Base-by-base conservation (phyloP, 2,888 invertebrate genomes). In the Sarcophaga subvicina region DNA sequence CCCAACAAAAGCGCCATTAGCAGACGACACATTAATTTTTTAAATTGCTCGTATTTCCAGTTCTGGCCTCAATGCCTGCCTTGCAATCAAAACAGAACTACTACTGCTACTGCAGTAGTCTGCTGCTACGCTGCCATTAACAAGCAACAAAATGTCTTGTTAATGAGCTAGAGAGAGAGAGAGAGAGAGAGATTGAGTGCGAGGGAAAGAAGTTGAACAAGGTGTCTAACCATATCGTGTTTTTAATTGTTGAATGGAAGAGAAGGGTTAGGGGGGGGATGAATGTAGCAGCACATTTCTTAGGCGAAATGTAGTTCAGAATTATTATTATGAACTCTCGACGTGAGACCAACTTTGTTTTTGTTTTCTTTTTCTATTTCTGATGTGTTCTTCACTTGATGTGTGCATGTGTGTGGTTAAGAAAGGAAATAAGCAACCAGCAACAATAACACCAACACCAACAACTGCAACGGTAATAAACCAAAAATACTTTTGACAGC, bases 11-110 rank as follows among this genome's bases (percentile, higher is more conserved):
- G 69, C 80, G 73, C 80, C 80, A 83, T 75, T 72, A 86, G 80
- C 80, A 83, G 77, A 80, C 80, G 77, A 80, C 80, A 73, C 81
- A 85, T 85, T 85, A 76, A 81, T 77, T 67, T 85, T 67, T 77
- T 63, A 77, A 70, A 45, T 71, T 37, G 37, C 37, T 75, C 72
- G 80, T 71, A 72, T 71, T 77, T 77, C 8, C 6, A 20, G 20
- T 63, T 79, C 62, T 62, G 70, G 54, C 14, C 12, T 17, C 54
- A 12, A 17, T 25, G 17, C 20, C 62, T 22, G 22, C 62, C 8
- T 67, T 60, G 47, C 54, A 14, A 2, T 67, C 59, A 10, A 37
- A 37, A 37, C 37, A 37, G 37, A 37, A 37, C 37, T 2, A 37
- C 8, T 62, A 62, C 54, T 71, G 47, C 62, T 27, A 27, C 45